Base-by-base conservation (phyloP, 2,888 invertebrate genomes). In the Unio pictorum region DNA sequence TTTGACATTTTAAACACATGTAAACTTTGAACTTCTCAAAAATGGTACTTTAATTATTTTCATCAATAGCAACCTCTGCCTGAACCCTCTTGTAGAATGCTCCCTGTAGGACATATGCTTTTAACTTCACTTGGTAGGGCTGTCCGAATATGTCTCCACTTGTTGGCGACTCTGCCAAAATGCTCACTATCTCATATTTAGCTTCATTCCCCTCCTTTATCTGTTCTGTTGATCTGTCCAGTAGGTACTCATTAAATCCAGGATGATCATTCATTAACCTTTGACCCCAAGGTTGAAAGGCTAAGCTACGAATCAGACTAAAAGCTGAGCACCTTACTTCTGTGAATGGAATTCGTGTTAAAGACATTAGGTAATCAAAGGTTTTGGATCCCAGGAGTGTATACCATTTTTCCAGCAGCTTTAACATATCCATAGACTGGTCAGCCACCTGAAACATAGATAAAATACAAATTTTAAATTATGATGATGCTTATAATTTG, bases 241-340 rank as follows among this genome's bases (percentile, higher is more conserved):
- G 88, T 11, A 97, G 91, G 87, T 94, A 96, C 89, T 96, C 96
- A 20, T 94, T 87, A 65, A 95, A 92, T 67, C 95, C 95, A 81
- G 95, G 94, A 71, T 93, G 93, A 77, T 92, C 91, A 77, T 93
- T 93, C 56, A 96, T 93, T 67, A 93, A 91, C 78, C 93, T 92
- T 86, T 95, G 94, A 28, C 96, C 96, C 96, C 96, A 97, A 2
- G 91, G 90, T 86, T 95, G 94, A 71, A 92, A 90, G 28, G 94
- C 93, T 23, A 96, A 86, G 0, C 93, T 92, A 78, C 92, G 92
- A 61, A 96, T 89, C 55, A 95, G 91, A 23, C 91, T 91, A 61
- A 95, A 91, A 28, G 94, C 93, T 23, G 94, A 93, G 70, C 93
- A 86, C 85, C 94, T 93, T 23, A 96, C 92, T 80, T 97, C 96